phyloP scores from a whole-genome alignment of 2,888 invertebrate genomes.

The Apamea epomidion region DNA sequence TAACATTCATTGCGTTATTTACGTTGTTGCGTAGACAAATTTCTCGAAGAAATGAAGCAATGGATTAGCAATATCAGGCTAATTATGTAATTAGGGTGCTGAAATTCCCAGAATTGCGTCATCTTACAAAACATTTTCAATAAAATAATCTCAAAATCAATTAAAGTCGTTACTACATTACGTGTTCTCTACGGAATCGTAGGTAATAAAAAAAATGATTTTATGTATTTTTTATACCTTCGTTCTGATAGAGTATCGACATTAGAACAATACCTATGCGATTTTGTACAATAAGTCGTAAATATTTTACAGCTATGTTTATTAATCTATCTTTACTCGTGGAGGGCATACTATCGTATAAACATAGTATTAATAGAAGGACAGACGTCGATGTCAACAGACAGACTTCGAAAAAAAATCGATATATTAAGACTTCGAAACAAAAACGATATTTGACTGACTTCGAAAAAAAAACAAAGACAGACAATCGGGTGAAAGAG shows the following conservation, averaged over 20 bases:
- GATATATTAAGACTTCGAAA: neutral
- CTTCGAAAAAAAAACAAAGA: neutral
- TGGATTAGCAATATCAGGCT: too few species aligned
- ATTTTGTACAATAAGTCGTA: constrained; percentile 61
- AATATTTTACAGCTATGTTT: constrained; percentile 56
- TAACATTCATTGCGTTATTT: neutral
- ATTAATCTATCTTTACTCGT: constrained; percentile 38
- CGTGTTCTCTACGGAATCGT: constrained; percentile 14
- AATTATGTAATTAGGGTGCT: neutral
- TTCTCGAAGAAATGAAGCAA: too few species aligned
- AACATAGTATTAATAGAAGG: neutral
- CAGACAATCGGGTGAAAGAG: too few species aligned
- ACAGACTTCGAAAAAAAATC: neutral
- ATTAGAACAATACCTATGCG: constrained; percentile 48
- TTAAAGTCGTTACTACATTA: constrained; percentile 5
- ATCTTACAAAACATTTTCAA: constrained; percentile 11
- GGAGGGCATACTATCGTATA: neutral
- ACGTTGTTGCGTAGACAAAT: neutral
- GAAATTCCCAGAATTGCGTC: neutral
- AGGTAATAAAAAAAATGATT: constrained; percentile 26
- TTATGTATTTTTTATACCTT: constrained; percentile 52
- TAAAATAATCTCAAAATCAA: constrained; percentile 38
- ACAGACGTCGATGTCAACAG: neutral
- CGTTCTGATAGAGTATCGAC: constrained; percentile 28
- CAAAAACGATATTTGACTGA: neutral